These are phyloP conservation scores for Apotomis betuletana DNA, from an alignment of 2,888 invertebrate genomes.

Conservation along the genomic window DNA sequence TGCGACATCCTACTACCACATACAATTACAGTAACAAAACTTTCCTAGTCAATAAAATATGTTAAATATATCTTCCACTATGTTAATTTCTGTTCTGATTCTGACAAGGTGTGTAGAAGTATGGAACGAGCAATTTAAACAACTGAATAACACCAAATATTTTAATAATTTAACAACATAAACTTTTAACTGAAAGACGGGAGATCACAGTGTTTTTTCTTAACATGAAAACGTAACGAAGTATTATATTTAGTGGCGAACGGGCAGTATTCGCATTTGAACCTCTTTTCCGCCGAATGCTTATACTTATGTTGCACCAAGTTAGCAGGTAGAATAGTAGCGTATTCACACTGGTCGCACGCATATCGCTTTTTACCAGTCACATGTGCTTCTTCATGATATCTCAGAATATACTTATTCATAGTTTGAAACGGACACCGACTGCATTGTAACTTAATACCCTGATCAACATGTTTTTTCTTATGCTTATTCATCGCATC, in stretches of 20 bases:
- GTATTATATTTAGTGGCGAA: constrained; percentile 79
- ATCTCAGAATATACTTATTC: constrained; percentile 75
- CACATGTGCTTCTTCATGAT: constrained; percentile 74
- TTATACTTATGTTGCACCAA: constrained; percentile 78
- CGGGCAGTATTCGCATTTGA: constrained; percentile 77
- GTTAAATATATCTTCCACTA: too few relatives aligned
- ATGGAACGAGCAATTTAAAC: too few relatives aligned
- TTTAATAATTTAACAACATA: constrained; percentile 52
- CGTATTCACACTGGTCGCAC: constrained; percentile 76
- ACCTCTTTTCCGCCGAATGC: constrained; percentile 74
- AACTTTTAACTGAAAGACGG: constrained; percentile 65
- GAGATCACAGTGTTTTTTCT: constrained; percentile 80
- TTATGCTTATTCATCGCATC: constrained; percentile 74
- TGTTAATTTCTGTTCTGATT: too few relatives aligned
- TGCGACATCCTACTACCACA: too few relatives aligned
- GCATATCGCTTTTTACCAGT: constrained; percentile 72
- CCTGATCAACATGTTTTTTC: constrained; percentile 64
- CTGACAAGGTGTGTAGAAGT: too few relatives aligned
- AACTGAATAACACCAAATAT: constrained; percentile 63
- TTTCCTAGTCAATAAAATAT: too few relatives aligned
- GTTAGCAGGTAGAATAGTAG: constrained; percentile 73
- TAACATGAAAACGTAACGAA: constrained; percentile 75
- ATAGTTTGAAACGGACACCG: constrained; percentile 75
- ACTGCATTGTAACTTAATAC: constrained; percentile 71
- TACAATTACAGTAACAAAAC: too few relatives aligned